A percentile compares a stretch with the other conserved stretches of the same genome.
phyloP scores from a whole-genome alignment of 2,888 invertebrate genomes.

The Eustalomyia histrio region DNA sequence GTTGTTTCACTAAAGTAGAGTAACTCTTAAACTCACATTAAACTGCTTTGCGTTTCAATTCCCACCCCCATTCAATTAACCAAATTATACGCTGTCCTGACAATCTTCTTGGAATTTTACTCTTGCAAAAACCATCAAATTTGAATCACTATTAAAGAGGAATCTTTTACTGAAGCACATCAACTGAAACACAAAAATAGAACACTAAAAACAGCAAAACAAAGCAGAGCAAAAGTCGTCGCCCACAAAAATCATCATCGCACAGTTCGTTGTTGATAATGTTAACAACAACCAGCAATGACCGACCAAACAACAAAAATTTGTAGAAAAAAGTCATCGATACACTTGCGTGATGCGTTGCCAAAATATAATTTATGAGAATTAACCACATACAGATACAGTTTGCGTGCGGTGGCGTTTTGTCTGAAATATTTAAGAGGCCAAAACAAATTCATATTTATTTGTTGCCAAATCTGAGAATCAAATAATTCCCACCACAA shows the following conservation, averaged over 20 bases:
- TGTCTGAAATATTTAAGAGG: conserved; percentile 49
- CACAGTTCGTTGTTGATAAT: conserved; percentile 19
- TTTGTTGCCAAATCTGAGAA: conserved; percentile 24
- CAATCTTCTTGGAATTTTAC: conserved; percentile 73
- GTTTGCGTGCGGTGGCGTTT: conserved; percentile 68
- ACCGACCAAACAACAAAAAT: conserved; percentile 53
- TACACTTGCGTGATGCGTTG: conserved; percentile 78
- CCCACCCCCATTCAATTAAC: conserved; percentile 78
- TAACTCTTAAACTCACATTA: conserved; percentile 29
- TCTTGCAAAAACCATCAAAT: conserved; percentile 66
- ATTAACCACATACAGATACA: conserved; percentile 70
- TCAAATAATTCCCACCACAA: conserved; percentile 53
- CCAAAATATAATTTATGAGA: conserved; percentile 77
- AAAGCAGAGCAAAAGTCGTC: conserved; percentile 73
- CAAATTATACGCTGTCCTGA: conserved; percentile 75
- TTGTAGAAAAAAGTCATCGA: conserved; percentile 67
- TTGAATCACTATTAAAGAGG: conserved; percentile 65
- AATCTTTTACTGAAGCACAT: conserved; percentile 35
- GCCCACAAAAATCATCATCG: conserved; percentile 75
- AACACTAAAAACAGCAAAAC: conserved; percentile 51
- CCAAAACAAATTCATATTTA: conserved; percentile 32
- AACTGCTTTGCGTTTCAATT: conserved; percentile 65
- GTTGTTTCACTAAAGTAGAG: conserved; percentile 25
- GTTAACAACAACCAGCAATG: conserved; percentile 37
- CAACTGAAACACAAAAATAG: conserved; percentile 70